Conservation (phyloP, 1,140 invertebrate species). For the Drosophila obscura region DNA sequence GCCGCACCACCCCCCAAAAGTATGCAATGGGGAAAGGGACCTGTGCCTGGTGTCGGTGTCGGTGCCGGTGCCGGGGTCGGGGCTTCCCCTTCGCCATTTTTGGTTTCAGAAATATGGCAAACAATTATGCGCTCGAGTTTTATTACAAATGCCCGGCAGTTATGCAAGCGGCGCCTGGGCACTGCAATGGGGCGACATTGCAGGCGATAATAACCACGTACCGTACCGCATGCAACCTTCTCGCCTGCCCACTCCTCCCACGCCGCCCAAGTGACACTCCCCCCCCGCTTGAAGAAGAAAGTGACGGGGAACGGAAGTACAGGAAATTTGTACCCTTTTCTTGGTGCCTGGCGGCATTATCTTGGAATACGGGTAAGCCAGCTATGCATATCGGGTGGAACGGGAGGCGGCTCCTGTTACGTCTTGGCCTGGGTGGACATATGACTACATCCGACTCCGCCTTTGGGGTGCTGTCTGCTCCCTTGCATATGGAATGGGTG, state of each 20-base stretch:
- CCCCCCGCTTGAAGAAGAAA: neutral
- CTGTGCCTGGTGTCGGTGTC: conserved; percentile 24
- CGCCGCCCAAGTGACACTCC: conserved; percentile 40
- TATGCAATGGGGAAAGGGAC: conserved; percentile 48
- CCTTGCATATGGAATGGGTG: conserved; percentile 1
- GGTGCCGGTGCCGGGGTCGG: neutral
- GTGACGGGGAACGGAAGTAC: conserved; percentile 72
- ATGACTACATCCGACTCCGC: conserved; percentile 57
- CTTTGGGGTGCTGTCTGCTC: conserved; percentile 29
- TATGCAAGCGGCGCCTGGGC: conserved; percentile 59
- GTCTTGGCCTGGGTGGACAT: conserved; percentile 72
- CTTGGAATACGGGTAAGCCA: conserved; percentile 70
- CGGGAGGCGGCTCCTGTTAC: conserved; percentile 63
- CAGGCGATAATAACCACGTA: conserved; percentile 78
- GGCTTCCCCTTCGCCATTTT: conserved; percentile 38
- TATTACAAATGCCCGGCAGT: conserved; percentile 80
- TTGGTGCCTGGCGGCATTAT: conserved; percentile 71
- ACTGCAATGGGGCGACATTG: conserved; percentile 48
- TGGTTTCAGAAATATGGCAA: conserved; percentile 76
- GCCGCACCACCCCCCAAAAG: conserved; percentile 19
- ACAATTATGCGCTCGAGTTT: conserved; percentile 80
- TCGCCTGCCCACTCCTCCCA: neutral
- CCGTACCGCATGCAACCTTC: conserved; percentile 60
- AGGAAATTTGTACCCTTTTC: conserved; percentile 78
- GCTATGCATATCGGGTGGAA: no score